Base-by-base conservation (phyloP, 1,140 invertebrate genomes). In the Drosophila biarmipes region DNA sequence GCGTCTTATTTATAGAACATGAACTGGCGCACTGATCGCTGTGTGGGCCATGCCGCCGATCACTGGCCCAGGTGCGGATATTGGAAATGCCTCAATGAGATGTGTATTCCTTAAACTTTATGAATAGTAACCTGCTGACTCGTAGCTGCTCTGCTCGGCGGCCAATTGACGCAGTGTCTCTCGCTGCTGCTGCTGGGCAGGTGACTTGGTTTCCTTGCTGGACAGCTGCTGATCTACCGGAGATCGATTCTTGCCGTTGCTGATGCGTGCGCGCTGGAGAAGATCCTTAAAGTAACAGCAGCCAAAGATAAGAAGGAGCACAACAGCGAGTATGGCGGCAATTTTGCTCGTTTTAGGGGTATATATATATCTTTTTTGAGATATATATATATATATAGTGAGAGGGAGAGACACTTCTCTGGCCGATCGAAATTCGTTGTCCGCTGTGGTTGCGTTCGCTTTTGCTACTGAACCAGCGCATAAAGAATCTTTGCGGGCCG, bases 21-120 rank as follows among this genome's bases (percentile, higher is more conserved):
- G 84, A 90, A 89, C 84, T 90, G 75, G 85, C 67, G 80, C 85
- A 89, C 75, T 76, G 51, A 57, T 63, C 29, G 57, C 35, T 40
- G 45, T 68, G 54, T 66, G 63, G 73, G 45, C 61, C 54, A 57
- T 24, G 24, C 24, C 40, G 59, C 53, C 52, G 35, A 61, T n/a
- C 31, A 58, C 29, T 38, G 53, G 37, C 46, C 51, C 78, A 87
- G 74, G 82, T 85, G 63, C 46, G 71, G 45, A 45, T 17, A 57
- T 64, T 74, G 43, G 19, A 74, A 52, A 64, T 68, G 51, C 29
- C 27, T 51, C 48, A 57, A 46, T 42, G 43, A 56, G 7, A 42
- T 40, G 58, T 49, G 11, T 21, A 58, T 62, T 8, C n/a, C n/a
- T 12, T 12, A 19, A 17, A 10, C 4, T 40, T 21, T 62, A 27